A percentile compares a stretch with the other conserved stretches of the same genome.
Conservation (phyloP, 2,113 vertebrate genomes). For the Macquaria australasica region DNA sequence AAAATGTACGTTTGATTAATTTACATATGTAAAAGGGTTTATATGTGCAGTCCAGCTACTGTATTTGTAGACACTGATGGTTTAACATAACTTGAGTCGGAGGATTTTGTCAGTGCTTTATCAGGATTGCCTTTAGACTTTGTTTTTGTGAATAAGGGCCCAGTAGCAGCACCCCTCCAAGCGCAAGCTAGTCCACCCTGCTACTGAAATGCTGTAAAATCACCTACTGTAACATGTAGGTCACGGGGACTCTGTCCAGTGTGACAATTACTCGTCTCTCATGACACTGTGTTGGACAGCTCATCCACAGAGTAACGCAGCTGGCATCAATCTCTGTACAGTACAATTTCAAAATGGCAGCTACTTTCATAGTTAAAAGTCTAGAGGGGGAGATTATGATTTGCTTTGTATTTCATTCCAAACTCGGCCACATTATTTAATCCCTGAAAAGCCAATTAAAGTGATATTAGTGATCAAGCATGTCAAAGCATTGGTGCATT, state of each 20-base stretch:
- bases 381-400: neutral
- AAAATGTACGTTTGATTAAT: conserved; percentile 36
- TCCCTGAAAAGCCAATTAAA: conserved; percentile 5
- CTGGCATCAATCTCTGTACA: conserved; percentile 20
- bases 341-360: conserved; percentile 67
- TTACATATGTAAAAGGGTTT: conserved; percentile 13
- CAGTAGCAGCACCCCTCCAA: conserved; percentile 29
- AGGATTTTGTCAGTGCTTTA: conserved; percentile 8
- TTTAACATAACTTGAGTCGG: neutral
- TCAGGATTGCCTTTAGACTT: conserved; percentile 10
- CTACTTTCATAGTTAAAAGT: conserved; percentile 60
- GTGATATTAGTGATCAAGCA: conserved; percentile 11
- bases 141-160: neutral
- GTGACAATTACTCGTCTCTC: neutral
- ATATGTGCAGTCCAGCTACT: conserved; percentile 40
- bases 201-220: conserved; percentile 48
- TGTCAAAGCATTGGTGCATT: conserved; percentile 5
- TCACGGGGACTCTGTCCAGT: conserved; percentile 16
- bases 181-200: conserved; percentile 45
- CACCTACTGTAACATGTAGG: neutral
- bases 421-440: conserved; percentile 6
- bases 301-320: conserved; percentile 6
- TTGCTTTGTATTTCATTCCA: conserved; percentile 11
- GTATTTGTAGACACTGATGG: conserved; percentile 14
- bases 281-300: conserved; percentile 1